Conservation (phyloP, 2,888 invertebrate genomes). For the Ariolimax columbianus region DNA sequence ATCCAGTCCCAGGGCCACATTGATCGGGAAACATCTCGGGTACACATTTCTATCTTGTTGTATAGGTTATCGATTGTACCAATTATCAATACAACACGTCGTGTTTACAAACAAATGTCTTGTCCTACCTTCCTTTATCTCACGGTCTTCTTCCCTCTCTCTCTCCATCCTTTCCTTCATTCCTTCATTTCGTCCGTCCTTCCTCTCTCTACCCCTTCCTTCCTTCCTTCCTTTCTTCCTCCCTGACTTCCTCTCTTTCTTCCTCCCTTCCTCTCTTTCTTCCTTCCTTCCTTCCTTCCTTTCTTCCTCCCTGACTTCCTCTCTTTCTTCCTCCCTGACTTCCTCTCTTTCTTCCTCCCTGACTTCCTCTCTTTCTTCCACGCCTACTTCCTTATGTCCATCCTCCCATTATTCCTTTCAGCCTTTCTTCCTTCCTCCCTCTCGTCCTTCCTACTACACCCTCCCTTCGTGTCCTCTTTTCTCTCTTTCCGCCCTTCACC, state of each 20-base stretch:
- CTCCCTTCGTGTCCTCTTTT: too few species aligned
- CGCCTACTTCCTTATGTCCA: neutral
- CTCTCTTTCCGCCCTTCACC: too few species aligned
- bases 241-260: slow-evolving; percentile 30
- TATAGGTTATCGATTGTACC: too few species aligned
- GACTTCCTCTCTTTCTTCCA: neutral
- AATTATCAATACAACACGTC: too few species aligned
- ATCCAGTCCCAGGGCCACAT: too few species aligned
- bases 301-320: neutral
- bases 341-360: neutral
- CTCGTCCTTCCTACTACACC: neutral
- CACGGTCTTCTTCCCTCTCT: too few species aligned
- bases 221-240: slow-evolving; percentile 18
- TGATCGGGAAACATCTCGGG: too few species aligned
- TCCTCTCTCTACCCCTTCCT: slow-evolving; percentile 13
- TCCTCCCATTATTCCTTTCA: neutral
- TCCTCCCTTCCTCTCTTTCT: slow-evolving; percentile 12
- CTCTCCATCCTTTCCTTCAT: neutral
- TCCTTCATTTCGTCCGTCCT: neutral
- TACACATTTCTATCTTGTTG: too few species aligned
- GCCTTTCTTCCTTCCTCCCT: neutral
- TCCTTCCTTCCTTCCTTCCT: neutral
- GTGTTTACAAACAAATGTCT: too few species aligned
- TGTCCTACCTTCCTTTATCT: too few species aligned
- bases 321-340: neutral